Conservation (phyloP, 2,797 vertebrate genomes). For the Pyrocephalus nanus region DNA sequence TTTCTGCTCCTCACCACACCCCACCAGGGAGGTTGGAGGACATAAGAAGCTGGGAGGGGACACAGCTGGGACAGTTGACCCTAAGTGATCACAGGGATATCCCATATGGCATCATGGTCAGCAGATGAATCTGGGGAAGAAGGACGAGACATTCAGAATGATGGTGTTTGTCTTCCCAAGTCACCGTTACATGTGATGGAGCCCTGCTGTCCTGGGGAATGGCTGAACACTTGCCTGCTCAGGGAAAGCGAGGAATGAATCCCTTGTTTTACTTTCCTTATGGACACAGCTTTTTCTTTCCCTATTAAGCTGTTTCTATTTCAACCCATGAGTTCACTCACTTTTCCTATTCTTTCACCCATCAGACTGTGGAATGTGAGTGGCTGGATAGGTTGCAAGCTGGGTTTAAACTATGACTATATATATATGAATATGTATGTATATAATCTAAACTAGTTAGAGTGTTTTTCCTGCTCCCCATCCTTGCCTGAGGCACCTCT, state of each 20-base stretch:
- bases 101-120: neutral
- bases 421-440: too few relatives aligned
- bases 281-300: neutral
- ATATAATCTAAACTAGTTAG: neutral
- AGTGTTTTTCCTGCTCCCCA: neutral
- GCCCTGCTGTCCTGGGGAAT: neutral
- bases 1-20: neutral
- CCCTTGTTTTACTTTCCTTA: neutral
- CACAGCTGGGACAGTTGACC: neutral
- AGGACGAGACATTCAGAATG: neutral
- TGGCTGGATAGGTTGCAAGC: neutral
- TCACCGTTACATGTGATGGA: neutral
- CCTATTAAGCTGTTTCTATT: too few relatives aligned
- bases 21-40: fast-evolving
- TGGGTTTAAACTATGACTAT: neutral
- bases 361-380: too few relatives aligned
- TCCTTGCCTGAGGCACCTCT: neutral
- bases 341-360: neutral
- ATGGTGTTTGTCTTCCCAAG: neutral
- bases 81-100: neutral
- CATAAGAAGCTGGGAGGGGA: fast-evolving
- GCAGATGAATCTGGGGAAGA: neutral
- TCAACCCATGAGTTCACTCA: neutral
- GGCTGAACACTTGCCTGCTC: neutral
- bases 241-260: neutral